Percentiles rank a stretch among this genome's conserved stretches.
Evolutionary conservation across 2,797 vertebrate genomes (phyloP).

Genomic region (Knipowitschia caucasica): DNA sequence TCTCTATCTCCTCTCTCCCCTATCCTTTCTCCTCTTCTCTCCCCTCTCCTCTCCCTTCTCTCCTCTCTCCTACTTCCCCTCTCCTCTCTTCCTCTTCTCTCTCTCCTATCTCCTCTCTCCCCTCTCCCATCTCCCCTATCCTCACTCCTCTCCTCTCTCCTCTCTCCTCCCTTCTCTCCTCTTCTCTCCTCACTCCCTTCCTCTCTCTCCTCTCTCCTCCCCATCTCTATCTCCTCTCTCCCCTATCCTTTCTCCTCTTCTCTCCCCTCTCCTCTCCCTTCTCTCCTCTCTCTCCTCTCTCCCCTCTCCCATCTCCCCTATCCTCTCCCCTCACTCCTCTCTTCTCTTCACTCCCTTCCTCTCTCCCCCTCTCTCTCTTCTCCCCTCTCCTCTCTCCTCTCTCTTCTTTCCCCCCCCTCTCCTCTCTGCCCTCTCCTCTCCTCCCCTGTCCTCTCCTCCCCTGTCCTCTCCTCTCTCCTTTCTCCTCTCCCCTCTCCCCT

Average conservation of each 20-base stretch:
- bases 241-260: neutral
- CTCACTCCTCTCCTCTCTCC: neutral
- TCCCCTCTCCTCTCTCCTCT: slow-evolving; percentile 20
- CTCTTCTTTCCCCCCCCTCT: slow-evolving; percentile 57
- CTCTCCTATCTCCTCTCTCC: neutral
- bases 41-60: slow-evolving; percentile 9
- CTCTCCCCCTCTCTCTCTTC: neutral
- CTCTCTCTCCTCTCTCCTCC: neutral
- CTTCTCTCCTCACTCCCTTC: slow-evolving; percentile 49
- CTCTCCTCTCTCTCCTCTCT: slow-evolving; percentile 33
- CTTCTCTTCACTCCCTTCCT: neutral
- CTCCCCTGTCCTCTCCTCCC: neutral
- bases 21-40: neutral
- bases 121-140: neutral
- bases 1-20: no score
- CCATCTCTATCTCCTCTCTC: no score
- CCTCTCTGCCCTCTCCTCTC: slow-evolving; percentile 15
- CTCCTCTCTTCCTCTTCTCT: no score
- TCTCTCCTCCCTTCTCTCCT: slow-evolving; percentile 18
- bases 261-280: neutral
- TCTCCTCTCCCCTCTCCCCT: neutral
- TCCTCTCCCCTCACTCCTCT: neutral
- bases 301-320: slow-evolving; percentile 48
- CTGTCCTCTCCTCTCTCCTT: neutral
- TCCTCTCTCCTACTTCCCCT: slow-evolving; percentile 58